Base-by-base conservation (phyloP, 2,113 vertebrate genomes). In the Riparia riparia region DNA sequence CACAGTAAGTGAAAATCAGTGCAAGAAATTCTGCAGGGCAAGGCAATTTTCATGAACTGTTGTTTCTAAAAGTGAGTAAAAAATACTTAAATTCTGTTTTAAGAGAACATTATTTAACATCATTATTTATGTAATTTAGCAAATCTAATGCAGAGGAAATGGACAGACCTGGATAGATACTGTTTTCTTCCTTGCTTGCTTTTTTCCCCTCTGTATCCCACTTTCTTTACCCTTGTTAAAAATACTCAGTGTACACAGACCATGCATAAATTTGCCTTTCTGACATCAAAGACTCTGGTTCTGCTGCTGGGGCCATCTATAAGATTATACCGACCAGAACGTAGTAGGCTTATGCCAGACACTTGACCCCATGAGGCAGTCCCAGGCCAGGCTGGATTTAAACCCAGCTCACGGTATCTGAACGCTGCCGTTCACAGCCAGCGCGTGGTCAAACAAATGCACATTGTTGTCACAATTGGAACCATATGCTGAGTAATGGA, bases 381-480 rank as follows among this genome's bases (percentile, higher is more conserved):
- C 88, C 41, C 77, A 92, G 97, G 96, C 94, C 77, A 39, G 49
- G 94, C 84, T 20, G 37, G 87, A 53, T 92, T 97, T 95, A 95
- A 96, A 95, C 91, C 82, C 7, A 20, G 86, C 83, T 84, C 73
- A 37, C 19, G 32, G 89, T 5, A 1, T 58, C 58, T 16, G 2
- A 68, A 9, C 11, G 0, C 4, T 3, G 78, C 82, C 53, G 88
- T 95, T 92, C 85, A 57, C 95, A 95, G 95, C 85, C 95, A 90
- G 90, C 14, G 0, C 17, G 44, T 65, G 58, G 78, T 83, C 11
- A 89, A 98, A 98, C 97, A 98, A 97, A 97, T 32, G 96, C 17
- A 65, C 97, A 96, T 98, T 98, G 98, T 98, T 97, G 93, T 92
- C 83, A 34, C 82, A 97, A 98, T 98, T 97, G 96, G 96, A 98